Evolutionary conservation across 2,797 vertebrate species (phyloP).

Genomic region (Chaenodraco wilsoni): DNA sequence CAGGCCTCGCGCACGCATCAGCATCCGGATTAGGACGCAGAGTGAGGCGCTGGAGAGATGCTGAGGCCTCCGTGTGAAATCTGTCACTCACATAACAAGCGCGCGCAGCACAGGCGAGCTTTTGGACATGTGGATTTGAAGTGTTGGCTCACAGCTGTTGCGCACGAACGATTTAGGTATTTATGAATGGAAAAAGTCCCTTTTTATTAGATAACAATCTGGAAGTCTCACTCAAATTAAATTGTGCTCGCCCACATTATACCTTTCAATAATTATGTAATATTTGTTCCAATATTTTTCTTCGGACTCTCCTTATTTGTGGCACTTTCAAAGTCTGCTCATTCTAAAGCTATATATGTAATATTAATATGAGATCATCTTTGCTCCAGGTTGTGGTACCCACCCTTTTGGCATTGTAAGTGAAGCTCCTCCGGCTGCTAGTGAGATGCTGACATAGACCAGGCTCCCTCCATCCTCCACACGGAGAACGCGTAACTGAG

Average conservation of each 20-base stretch:
- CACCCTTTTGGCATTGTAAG: conserved; percentile 81
- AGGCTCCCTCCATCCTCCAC: conserved; percentile 90
- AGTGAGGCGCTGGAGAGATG: conserved; percentile 13
- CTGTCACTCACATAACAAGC: not conserved
- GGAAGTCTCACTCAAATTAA: not conserved
- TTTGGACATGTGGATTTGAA: not conserved
- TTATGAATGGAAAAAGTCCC: not conserved
- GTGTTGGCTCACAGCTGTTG: not conserved
- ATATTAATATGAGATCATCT: accelerated
- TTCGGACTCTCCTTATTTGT: not conserved
- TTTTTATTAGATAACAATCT: not conserved
- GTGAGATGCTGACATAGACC: conserved; percentile 89
- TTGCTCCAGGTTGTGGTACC: conserved; percentile 58
- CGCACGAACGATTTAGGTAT: not conserved
- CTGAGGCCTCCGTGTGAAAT: conserved; percentile 46
- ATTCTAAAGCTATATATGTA: too few relatives aligned
- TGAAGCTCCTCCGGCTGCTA: conserved; percentile 65
- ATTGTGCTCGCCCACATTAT: not conserved
- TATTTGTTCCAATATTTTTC: not conserved
- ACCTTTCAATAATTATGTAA: not conserved
- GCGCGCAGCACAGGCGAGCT: not conserved
- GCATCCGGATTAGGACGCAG: conserved; percentile 3
- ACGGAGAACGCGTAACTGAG: conserved; percentile 90
- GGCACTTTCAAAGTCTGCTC: not conserved
- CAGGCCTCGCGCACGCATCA: not conserved